Conservation (phyloP, 2,113 vertebrate species). For the Chauna torquata region DNA sequence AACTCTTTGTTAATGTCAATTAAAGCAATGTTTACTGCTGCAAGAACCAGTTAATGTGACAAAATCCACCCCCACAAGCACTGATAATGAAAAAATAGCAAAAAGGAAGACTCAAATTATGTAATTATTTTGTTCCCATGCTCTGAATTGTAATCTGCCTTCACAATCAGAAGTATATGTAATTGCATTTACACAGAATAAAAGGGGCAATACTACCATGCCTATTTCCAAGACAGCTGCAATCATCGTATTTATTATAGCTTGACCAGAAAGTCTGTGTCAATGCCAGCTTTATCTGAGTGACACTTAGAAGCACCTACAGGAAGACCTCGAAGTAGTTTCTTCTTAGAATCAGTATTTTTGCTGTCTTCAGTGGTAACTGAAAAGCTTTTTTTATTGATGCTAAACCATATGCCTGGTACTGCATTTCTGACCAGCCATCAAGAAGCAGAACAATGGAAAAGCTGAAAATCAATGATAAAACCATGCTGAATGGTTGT, state of each 20-base stretch:
- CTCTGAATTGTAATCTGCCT: not conserved
- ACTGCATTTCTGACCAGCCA: conserved; percentile 46
- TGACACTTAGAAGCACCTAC: conserved; percentile 10
- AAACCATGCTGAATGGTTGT: not conserved
- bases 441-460: conserved; percentile 54
- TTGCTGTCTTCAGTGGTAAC: conserved; percentile 45
- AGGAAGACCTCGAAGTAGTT: conserved; percentile 36
- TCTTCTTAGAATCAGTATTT: conserved; percentile 46
- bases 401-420: conserved; percentile 11
- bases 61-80: not conserved
- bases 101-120: conserved; percentile 1
- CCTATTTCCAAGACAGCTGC: not conserved
- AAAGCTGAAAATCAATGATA: conserved; percentile 37
- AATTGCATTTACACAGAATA: conserved; percentile 25
- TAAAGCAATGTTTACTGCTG: not conserved
- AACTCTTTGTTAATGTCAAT: not conserved
- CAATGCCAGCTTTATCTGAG: not conserved
- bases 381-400: conserved; percentile 43
- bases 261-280: conserved; percentile 11
- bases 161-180: not conserved
- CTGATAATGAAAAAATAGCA: not conserved
- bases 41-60: not conserved
- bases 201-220: not conserved
- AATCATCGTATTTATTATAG: not conserved
- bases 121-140: conserved; percentile 18